Evolutionary conservation across 2,797 vertebrate species (phyloP).

Genomic region (Enteromius radiatus): DNA sequence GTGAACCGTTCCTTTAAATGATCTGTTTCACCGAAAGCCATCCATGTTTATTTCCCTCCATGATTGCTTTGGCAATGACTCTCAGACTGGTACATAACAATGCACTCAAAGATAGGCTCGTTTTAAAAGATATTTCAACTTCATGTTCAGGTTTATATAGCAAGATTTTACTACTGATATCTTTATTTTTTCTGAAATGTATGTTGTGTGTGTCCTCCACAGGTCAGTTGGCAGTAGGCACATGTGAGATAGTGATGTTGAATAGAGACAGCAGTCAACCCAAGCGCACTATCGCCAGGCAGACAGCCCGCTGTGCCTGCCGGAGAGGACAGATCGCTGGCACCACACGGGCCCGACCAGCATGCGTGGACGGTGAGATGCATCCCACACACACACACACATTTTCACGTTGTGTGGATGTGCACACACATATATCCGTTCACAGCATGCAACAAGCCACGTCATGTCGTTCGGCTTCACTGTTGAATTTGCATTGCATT

Average conservation of each 20-base stretch:
- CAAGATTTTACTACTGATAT: not conserved
- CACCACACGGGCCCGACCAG: constrained; percentile 83
- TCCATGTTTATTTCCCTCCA: not conserved
- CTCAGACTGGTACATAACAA: constrained; percentile 2
- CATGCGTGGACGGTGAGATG: constrained; percentile 85
- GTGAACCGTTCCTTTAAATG: constrained; percentile 14
- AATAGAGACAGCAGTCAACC: constrained; percentile 87
- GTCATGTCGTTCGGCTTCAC: not conserved
- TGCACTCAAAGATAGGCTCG: constrained; percentile 1
- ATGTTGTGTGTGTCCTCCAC: constrained; percentile 60
- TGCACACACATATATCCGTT: constrained; percentile 13
- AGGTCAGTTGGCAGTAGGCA: constrained; percentile 86
- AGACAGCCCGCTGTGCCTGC: constrained; percentile 87
- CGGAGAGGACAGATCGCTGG: constrained; percentile 86
- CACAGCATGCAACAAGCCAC: constrained; percentile 35
- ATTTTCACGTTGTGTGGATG: not conserved
- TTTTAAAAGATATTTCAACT: constrained; percentile 1
- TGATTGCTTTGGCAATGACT: constrained; percentile 10
- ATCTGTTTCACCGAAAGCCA: not conserved
- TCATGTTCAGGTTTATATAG: not conserved
- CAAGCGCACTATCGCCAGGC: constrained; percentile 83
- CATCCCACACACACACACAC: constrained; percentile 24
- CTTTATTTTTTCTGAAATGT: constrained; percentile 15
- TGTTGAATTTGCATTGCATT: constrained; percentile 11
- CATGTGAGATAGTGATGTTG: constrained; percentile 86